Evolutionary conservation across 2,113 vertebrate genomes (phyloP).

Genomic region (Erpornis zantholeuca): DNA sequence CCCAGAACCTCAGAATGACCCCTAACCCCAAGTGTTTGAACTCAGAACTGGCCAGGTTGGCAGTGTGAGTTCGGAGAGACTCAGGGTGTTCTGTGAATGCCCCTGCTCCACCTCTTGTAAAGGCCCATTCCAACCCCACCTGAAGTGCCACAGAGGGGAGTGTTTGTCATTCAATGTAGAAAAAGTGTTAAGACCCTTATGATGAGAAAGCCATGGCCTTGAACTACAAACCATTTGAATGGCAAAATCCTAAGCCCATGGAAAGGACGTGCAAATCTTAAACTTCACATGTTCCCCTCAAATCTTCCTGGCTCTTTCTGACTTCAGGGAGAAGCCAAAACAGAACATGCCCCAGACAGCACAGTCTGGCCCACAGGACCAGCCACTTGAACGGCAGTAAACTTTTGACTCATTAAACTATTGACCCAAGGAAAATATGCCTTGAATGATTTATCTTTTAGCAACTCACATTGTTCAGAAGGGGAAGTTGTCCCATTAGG

Average conservation of each 20-base stretch:
- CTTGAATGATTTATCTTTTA: background rate
- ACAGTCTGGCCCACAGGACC: background rate
- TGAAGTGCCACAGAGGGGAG: background rate
- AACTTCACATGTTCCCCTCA: background rate
- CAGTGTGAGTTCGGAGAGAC: background rate
- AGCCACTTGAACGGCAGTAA: background rate
- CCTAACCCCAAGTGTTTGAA: background rate
- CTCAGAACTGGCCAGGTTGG: background rate
- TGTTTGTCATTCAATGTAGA: background rate
- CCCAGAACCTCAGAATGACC: background rate
- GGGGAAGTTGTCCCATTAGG: background rate
- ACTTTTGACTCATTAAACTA: background rate
- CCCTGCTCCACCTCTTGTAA: background rate
- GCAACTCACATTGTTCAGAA: background rate
- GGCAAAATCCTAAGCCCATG: background rate
- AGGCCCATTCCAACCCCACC: background rate
- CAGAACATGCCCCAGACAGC: background rate
- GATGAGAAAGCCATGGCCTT: background rate
- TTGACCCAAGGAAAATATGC: background rate
- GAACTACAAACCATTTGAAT: background rate
- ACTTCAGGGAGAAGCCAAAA: background rate
- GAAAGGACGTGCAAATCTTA: background rate
- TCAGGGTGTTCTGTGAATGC: background rate
- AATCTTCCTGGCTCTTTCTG: background rate
- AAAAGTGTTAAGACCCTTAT: background rate